These are phyloP conservation scores for Drosophila repleta DNA, from an alignment of 1,140 invertebrate genomes.

Conservation along the genomic window DNA sequence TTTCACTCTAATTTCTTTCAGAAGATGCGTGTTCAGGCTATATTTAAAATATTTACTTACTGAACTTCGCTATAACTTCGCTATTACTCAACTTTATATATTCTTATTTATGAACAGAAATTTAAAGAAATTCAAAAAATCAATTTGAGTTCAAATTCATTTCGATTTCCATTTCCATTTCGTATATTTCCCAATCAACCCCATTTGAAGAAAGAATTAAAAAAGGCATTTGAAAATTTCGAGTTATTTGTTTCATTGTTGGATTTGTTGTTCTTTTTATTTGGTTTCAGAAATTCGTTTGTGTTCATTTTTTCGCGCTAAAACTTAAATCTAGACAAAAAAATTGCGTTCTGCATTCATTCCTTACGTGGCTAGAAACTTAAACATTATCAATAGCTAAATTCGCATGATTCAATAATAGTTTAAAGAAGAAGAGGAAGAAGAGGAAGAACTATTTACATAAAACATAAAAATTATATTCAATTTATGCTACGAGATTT, in stretches of 20 bases:
- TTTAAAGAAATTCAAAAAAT: no score
- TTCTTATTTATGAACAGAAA: no score
- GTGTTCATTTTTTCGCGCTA: conserved; percentile 75
- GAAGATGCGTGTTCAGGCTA: no score
- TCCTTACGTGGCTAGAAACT: conserved; percentile 72
- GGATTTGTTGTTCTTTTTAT: conserved; percentile 52
- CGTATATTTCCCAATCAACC: no score
- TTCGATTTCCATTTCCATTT: no score
- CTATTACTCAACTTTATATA: no score
- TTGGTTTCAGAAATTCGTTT: conserved; percentile 77
- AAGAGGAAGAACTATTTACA: conserved; percentile 27
- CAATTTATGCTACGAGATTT: conserved; percentile 11
- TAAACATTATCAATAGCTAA: conserved; percentile 75
- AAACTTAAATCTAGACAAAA: conserved; percentile 77
- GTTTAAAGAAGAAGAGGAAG: no score
- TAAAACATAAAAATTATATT: conserved; percentile 6
- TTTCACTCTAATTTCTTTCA: no score
- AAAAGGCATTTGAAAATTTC: neutral
- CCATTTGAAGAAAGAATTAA: no score
- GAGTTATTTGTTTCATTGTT: conserved; percentile 43
- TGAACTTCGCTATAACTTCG: no score
- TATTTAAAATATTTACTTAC: no score
- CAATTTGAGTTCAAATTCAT: no score
- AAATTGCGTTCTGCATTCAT: conserved; percentile 60
- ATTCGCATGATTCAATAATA: conserved; percentile 67